Conservation (phyloP, 2,888 invertebrate genomes). For the Synanthedon formicaeformis region DNA sequence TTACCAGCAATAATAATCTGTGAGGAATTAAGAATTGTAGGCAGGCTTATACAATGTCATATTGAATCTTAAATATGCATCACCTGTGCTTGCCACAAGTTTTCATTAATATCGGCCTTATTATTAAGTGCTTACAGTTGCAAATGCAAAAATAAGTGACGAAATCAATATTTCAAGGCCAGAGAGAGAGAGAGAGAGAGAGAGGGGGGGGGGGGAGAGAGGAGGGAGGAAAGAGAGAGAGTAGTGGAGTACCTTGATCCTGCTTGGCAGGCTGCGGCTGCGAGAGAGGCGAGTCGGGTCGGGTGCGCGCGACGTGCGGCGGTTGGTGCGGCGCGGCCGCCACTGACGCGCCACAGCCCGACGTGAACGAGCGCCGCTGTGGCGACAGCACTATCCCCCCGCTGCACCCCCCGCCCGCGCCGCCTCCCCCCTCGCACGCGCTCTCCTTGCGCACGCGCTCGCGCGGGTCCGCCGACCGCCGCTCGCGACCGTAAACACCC, state of each 20-base stretch:
- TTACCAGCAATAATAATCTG: too few species aligned
- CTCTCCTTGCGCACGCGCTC: slow-evolving; percentile 85
- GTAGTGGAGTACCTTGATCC: slow-evolving; percentile 28
- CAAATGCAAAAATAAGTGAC: too few species aligned
- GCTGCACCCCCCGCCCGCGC: slow-evolving; percentile 72
- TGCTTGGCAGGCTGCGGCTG: slow-evolving; percentile 22
- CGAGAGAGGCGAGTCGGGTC: slow-evolving; percentile 44
- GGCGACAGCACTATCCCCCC: slow-evolving; percentile 85
- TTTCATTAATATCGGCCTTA: slow-evolving; percentile 4
- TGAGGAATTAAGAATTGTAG: slow-evolving; percentile 17
- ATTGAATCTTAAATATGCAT: slow-evolving; percentile 27
- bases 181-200: background rate
- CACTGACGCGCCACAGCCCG: slow-evolving; percentile 84
- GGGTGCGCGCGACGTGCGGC: slow-evolving; percentile 69
- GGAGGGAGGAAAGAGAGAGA: too few species aligned
- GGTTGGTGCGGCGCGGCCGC: slow-evolving; percentile 29
- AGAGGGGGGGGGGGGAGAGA: background rate
- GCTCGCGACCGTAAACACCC: slow-evolving; percentile 46
- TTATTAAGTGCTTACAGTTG: too few species aligned
- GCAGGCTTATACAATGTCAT: slow-evolving; percentile 34
- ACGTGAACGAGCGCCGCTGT: slow-evolving; percentile 87
- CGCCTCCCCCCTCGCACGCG: slow-evolving; percentile 72
- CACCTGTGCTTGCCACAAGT: slow-evolving; percentile 30
- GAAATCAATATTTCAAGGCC: too few species aligned
- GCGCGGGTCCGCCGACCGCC: slow-evolving; percentile 75